Evolutionary conservation across 2,113 vertebrate species (phyloP).

Genomic region (Gulo gulo): DNA sequence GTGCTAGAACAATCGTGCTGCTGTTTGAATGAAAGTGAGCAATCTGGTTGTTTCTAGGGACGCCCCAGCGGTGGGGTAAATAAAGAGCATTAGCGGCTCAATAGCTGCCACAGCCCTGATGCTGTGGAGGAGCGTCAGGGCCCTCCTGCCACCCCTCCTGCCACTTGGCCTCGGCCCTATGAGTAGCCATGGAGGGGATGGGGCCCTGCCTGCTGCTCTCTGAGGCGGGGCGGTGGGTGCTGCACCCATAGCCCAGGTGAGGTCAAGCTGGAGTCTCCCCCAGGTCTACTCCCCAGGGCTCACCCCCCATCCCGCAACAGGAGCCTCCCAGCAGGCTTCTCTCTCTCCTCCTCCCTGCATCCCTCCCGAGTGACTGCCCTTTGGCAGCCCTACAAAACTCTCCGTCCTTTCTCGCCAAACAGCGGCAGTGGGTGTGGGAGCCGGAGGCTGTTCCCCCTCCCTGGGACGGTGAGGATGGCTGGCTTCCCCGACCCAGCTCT

Average conservation of each 20-base stretch:
- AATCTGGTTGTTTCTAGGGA: slow-evolving; percentile 80
- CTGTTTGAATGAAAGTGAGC: slow-evolving; percentile 77
- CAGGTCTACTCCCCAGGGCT: not conserved
- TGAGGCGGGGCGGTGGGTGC: not conserved
- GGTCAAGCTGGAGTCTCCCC: not conserved
- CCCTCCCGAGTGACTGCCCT: not conserved
- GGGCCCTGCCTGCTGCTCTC: not conserved
- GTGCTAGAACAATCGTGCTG: slow-evolving; percentile 81
- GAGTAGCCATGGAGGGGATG: not conserved
- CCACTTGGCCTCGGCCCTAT: not conserved
- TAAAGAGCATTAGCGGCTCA: slow-evolving; percentile 73
- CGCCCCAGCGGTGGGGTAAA: slow-evolving; percentile 71
- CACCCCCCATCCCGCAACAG: not conserved
- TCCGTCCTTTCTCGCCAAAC: not conserved
- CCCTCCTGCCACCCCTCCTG: not conserved
- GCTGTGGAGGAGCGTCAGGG: not conserved
- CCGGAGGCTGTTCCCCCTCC: not conserved
- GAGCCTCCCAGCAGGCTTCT: not conserved
- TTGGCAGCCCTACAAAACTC: not conserved
- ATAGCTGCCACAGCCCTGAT: slow-evolving; percentile 38
- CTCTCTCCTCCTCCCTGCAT: not conserved
- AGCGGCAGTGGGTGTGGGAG: not conserved
- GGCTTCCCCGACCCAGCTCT: not conserved
- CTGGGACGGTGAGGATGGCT: not conserved
- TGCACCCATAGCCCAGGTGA: not conserved